Conservation (phyloP, 2,797 vertebrate species). For the Taeniopygia guttata region DNA sequence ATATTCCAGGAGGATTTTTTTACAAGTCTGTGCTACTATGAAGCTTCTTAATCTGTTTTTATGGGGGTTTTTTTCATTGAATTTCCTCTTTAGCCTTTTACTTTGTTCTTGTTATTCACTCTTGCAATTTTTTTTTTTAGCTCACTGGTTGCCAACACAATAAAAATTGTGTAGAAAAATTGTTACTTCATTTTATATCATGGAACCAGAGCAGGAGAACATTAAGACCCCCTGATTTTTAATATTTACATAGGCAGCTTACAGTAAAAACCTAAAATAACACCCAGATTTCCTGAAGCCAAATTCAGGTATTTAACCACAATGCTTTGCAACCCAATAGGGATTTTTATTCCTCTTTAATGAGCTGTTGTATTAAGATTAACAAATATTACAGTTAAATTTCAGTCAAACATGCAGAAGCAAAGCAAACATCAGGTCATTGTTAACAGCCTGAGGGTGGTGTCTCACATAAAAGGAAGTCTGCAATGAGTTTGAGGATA, state of each 20-base stretch:
- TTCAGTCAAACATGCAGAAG: not conserved
- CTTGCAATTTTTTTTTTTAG: not conserved
- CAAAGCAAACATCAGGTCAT: not conserved
- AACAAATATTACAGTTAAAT: not conserved
- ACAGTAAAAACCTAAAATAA: not conserved
- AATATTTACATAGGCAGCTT: not conserved
- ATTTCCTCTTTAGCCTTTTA: not conserved
- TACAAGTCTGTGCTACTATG: not conserved
- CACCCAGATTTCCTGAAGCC: not conserved
- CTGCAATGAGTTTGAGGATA: not conserved
- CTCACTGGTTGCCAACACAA: not conserved
- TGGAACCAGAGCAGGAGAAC: not conserved
- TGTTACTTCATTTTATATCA: not conserved
- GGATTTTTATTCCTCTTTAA: conserved; percentile 10
- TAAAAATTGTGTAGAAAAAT: not conserved
- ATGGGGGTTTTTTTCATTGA: not conserved
- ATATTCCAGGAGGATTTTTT: not conserved
- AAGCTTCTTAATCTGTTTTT: not conserved
- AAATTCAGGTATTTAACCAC: not conserved
- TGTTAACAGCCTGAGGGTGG: not conserved
- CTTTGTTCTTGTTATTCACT: not conserved
- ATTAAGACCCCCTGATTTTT: not conserved
- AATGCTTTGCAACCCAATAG: not conserved
- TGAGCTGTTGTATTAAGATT: not conserved
- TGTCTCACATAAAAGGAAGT: not conserved